Conservation (phyloP, 2,113 vertebrate species). For the Scophthalmus maximus region DNA sequence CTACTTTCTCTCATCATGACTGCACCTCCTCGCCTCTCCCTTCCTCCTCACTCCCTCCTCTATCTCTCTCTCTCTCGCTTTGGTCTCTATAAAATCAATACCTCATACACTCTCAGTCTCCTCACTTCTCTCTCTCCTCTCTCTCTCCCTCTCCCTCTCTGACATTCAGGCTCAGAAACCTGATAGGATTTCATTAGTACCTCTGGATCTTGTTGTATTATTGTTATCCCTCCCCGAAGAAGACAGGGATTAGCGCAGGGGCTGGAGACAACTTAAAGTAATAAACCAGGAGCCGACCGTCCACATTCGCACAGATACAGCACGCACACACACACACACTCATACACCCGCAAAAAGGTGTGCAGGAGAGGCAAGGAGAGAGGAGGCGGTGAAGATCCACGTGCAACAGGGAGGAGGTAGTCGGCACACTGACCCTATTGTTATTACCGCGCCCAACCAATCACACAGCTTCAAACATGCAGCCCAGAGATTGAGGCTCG, state of each 20-base stretch:
- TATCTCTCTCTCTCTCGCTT: conserved; percentile 55
- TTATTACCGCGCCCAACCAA: conserved; percentile 72
- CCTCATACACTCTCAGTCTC: conserved; percentile 64
- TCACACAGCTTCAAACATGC: conserved; percentile 63
- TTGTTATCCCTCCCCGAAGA: conserved; percentile 81
- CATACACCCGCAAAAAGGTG: conserved; percentile 53
- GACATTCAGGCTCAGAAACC: conserved; percentile 84
- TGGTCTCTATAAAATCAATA: conserved; percentile 75
- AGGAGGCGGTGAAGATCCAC: conserved; percentile 38
- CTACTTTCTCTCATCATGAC: conserved; percentile 39
- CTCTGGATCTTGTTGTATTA: conserved; percentile 82
- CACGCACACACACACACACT: neutral
- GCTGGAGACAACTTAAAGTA: conserved; percentile 79
- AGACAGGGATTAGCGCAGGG: conserved; percentile 73
- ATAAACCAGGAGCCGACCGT: conserved; percentile 70
- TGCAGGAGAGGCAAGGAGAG: conserved; percentile 36
- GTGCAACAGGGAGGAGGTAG: conserved; percentile 55
- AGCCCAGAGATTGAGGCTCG: conserved; percentile 54
- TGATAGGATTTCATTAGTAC: conserved; percentile 86
- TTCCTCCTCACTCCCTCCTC: too few relatives aligned
- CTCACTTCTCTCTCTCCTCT: conserved; percentile 37
- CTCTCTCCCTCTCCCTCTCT: conserved; percentile 60
- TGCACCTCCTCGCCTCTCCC: conserved; percentile 57
- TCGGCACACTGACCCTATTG: conserved; percentile 56
- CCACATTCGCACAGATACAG: conserved; percentile 49